A percentile compares a stretch with the other conserved stretches of the same genome.
These are phyloP conservation scores for Cylas formicarius DNA, from an alignment of 1,140 invertebrate genomes.

Conservation along the genomic window DNA sequence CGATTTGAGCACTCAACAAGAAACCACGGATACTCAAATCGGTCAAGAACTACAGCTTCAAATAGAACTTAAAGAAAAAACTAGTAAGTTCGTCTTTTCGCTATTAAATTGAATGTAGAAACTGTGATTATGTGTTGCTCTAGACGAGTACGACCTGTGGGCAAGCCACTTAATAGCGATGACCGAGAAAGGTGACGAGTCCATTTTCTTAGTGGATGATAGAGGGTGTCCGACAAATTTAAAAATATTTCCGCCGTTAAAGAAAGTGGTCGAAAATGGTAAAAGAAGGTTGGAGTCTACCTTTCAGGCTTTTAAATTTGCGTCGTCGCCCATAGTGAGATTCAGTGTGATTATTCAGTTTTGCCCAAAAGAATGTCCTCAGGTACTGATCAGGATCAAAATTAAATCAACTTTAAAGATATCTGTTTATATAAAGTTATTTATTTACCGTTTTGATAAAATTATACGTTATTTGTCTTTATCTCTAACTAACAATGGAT, in stretches of 20 bases:
- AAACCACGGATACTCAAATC: constrained; percentile 37
- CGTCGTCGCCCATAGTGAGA: constrained; percentile 42
- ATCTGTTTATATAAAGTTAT: background rate
- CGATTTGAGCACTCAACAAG: constrained; percentile 31
- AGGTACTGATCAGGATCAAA: constrained; percentile 20
- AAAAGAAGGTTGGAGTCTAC: constrained; percentile 37
- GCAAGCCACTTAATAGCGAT: constrained; percentile 50
- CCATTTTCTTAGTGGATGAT: constrained; percentile 51
- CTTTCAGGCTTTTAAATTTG: constrained; percentile 49
- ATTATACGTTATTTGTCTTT: too few species aligned
- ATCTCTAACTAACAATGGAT: too few species aligned
- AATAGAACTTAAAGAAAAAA: constrained; percentile 34
- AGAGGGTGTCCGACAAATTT: constrained; percentile 54
- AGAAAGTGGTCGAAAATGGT: constrained; percentile 34
- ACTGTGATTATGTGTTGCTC: background rate
- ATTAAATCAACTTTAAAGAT: background rate
- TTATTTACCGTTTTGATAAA: background rate
- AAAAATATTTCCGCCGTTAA: constrained; percentile 43
- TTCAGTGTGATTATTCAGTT: constrained; percentile 48
- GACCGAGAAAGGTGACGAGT: constrained; percentile 43
- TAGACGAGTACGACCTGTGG: constrained; percentile 43
- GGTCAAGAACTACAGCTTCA: constrained; percentile 39
- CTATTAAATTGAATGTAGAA: background rate
- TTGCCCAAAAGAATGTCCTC: constrained; percentile 40
- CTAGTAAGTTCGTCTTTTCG: constrained; percentile 22